Percentiles rank a stretch among this genome's conserved stretches.
phyloP scores from a whole-genome alignment of 35 echinoderm and acorn worm genomes.

The Antedon bifida region DNA sequence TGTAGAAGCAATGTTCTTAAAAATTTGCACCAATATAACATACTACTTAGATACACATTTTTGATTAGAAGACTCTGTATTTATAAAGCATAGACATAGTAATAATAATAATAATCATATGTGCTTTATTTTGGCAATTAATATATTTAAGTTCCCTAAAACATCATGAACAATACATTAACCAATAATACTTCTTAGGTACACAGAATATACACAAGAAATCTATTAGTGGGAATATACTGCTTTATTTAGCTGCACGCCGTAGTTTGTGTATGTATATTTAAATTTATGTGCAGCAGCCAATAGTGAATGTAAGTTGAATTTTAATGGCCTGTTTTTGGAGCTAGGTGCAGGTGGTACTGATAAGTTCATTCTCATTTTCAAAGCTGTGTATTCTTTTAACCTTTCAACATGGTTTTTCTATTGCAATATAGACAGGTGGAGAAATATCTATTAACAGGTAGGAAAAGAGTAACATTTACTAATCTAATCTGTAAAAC shows the following conservation, averaged over 20 bases:
- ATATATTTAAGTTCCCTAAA: too few species aligned
- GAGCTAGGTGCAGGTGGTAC: not conserved
- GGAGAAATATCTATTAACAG: not conserved
- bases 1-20: too few species aligned
- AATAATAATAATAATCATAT: too few species aligned
- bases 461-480: too few species aligned
- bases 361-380: not conserved
- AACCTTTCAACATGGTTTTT: not conserved
- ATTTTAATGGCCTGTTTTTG: not conserved
- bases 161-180: too few species aligned
- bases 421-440: not conserved
- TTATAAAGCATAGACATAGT: too few species aligned
- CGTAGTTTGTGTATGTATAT: not conserved
- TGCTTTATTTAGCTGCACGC: not conserved
- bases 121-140: too few species aligned
- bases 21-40: too few species aligned
- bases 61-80: too few species aligned
- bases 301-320: not conserved
- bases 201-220: not conserved
- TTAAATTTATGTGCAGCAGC: not conserved
- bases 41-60: too few species aligned
- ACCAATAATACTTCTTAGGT: too few species aligned
- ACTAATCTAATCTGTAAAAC: too few species aligned
- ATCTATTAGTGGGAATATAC: not conserved
- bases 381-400: not conserved